These are phyloP conservation scores for Aurelia coerulea DNA, from an alignment of 30 jellyfish, hydroid and myxozoan species.

Conservation along the genomic window DNA sequence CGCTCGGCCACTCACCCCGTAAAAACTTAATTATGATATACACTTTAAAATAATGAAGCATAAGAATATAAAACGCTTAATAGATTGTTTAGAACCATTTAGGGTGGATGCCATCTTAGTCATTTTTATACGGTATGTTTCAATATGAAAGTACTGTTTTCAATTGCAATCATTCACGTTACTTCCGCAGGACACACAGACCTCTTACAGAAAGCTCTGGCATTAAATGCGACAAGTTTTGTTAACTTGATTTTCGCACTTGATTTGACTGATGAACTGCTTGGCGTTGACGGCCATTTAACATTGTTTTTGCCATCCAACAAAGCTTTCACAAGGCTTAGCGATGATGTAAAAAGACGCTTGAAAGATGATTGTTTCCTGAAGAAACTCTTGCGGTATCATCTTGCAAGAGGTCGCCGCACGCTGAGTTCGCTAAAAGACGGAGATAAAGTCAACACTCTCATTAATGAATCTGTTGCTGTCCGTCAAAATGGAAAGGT, in stretches of 20 bases:
- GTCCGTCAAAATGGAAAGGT: constrained; percentile 33
- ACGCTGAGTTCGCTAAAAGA: neutral
- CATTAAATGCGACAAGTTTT: constrained; percentile 68
- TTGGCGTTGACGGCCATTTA: constrained; percentile 23
- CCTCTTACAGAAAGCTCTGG: constrained; percentile 34
- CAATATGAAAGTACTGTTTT: neutral
- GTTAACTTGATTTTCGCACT: constrained; percentile 85
- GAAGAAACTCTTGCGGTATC: constrained; percentile 68
- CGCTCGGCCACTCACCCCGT: no score
- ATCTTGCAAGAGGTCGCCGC: constrained; percentile 67
- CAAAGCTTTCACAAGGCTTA: constrained; percentile 57
- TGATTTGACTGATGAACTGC: constrained; percentile 71
- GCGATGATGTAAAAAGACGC: constrained; percentile 19
- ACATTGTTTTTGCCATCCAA: constrained; percentile 84
- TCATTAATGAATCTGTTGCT: constrained; percentile 10
- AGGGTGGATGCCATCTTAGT: neutral
- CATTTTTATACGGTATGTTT: neutral
- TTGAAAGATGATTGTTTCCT: constrained; percentile 77
- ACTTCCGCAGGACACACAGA: constrained; percentile 10
- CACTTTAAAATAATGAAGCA: no score
- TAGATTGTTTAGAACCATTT: no score
- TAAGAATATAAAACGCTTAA: no score
- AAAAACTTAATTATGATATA: no score
- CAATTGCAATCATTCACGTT: neutral
- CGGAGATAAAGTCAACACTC: constrained; percentile 35